Evolutionary conservation across 2,888 invertebrate genomes (phyloP).

Genomic region (Salticus scenicus): DNA sequence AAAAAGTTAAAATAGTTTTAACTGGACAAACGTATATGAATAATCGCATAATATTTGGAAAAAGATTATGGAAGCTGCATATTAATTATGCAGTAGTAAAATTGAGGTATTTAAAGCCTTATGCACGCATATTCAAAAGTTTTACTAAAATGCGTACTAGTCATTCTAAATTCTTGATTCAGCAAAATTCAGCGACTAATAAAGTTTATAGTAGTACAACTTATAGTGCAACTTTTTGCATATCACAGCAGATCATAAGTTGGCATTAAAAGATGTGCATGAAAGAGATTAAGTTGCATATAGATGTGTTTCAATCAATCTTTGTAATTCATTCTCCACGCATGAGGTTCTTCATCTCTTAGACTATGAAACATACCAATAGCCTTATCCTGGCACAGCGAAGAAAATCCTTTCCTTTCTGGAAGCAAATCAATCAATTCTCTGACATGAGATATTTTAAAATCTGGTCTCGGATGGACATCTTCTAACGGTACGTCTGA

Average conservation of each 20-base stretch:
- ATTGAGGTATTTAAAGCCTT: too few relatives aligned
- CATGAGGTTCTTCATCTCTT: conserved; percentile 40
- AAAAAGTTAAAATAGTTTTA: too few relatives aligned
- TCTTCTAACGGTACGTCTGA: conserved; percentile 33
- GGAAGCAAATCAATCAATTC: conserved; percentile 68
- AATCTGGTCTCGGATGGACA: conserved; percentile 66
- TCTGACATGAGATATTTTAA: conserved; percentile 51
- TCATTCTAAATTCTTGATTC: too few relatives aligned
- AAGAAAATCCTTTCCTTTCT: conserved; percentile 32
- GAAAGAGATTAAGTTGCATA: background rate
- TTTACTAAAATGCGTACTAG: too few relatives aligned
- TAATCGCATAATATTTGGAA: too few relatives aligned
- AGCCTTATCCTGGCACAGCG: conserved; percentile 22
- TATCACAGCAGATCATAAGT: background rate
- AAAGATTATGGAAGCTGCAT: too few relatives aligned
- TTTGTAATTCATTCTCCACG: conserved; percentile 11
- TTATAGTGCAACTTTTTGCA: background rate
- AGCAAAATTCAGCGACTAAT: too few relatives aligned
- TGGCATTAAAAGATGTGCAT: background rate
- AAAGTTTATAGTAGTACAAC: too few relatives aligned
- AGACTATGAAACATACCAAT: conserved; percentile 48
- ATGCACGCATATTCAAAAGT: too few relatives aligned
- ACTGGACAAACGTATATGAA: too few relatives aligned
- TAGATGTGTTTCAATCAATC: background rate
- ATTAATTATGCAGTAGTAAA: too few relatives aligned